phyloP scores from a whole-genome alignment of 2,113 vertebrate genomes.

The Pedetes capensis region DNA sequence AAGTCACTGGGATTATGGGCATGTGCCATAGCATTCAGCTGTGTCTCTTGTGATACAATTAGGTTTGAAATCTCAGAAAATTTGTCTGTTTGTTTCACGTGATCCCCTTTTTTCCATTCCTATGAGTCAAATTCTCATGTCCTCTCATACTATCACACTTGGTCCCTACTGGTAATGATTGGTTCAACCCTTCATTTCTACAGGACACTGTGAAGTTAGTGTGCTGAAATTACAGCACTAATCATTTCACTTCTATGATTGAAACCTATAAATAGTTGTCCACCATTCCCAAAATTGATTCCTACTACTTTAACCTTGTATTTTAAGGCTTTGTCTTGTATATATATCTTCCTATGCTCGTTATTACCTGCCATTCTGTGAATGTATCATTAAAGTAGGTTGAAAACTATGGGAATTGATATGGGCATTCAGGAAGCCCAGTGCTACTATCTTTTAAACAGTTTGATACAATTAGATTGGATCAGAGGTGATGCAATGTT shows the following conservation, averaged over 20 bases:
- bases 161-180: neutral
- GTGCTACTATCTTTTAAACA: neutral
- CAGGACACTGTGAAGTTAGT: neutral
- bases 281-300: neutral
- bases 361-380: neutral
- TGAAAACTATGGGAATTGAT: neutral
- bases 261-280: neutral
- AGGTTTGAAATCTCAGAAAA: conserved; percentile 14
- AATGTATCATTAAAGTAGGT: neutral
- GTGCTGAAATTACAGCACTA: neutral
- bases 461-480: neutral
- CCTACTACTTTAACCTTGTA: neutral
- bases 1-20: too few species aligned
- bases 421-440: neutral
- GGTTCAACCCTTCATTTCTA: neutral
- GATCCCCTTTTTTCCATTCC: neutral
- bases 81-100: neutral
- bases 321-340: neutral
- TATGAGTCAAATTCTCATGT: neutral
- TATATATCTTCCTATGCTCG: neutral
- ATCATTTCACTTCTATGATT: neutral
- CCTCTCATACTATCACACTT: neutral
- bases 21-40: too few species aligned
- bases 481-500: neutral
- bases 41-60: too few species aligned